These are phyloP conservation scores for Diaprepes abbreviatus DNA, from an alignment of 2,888 invertebrate species.

Conservation along the genomic window DNA sequence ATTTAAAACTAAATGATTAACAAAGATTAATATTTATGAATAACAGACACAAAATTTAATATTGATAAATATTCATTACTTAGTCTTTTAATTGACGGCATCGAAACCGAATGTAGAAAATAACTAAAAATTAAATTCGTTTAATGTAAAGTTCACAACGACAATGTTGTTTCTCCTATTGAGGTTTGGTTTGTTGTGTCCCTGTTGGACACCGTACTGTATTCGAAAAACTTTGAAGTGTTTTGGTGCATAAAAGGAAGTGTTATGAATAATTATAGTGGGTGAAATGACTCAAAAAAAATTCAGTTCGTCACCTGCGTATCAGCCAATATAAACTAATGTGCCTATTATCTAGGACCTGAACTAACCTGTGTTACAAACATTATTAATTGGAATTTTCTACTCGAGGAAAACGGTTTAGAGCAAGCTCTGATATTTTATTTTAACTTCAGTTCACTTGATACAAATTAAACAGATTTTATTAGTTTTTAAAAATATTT, in stretches of 20 bases:
- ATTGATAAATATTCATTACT: background rate
- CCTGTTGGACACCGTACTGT: conserved; percentile 28
- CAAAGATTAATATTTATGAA: background rate
- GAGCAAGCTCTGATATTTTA: background rate
- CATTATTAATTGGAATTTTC: background rate
- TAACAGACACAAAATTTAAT: background rate
- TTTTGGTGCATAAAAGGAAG: background rate
- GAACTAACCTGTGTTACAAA: background rate
- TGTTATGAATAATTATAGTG: background rate
- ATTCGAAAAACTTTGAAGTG: background rate
- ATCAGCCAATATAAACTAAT: too few species aligned
- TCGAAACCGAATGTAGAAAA: too few species aligned
- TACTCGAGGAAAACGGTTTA: background rate
- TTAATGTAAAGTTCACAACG: too few species aligned
- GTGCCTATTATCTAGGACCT: too few species aligned
- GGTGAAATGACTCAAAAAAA: too few species aligned
- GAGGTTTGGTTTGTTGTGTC: conserved; percentile 23
- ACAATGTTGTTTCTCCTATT: conserved; percentile 24
- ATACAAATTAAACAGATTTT: too few species aligned
- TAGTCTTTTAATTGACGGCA: too few species aligned
- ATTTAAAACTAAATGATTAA: conserved; percentile 1
- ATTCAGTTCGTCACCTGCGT: too few species aligned
- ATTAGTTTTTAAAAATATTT: background rate
- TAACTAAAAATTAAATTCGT: too few species aligned
- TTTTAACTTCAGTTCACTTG: too few species aligned